phyloP scores from a whole-genome alignment of 2,888 invertebrate genomes.

The Podabrus alpinus region DNA sequence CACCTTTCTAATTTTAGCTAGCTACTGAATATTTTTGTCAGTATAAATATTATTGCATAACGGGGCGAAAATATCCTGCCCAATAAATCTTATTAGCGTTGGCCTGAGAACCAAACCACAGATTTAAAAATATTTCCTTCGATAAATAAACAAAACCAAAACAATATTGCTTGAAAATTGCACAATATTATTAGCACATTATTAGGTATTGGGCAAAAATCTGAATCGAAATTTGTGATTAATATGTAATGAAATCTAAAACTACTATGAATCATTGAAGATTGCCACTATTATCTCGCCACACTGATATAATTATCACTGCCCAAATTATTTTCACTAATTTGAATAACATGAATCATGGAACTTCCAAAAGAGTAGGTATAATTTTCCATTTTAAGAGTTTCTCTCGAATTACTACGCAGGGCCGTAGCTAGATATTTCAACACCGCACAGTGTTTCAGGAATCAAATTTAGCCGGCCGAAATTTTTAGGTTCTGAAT shows the following conservation, averaged over 20 bases:
- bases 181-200: too few relatives aligned
- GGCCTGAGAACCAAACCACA: neutral
- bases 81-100: neutral
- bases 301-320: neutral
- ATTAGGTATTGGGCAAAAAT: too few relatives aligned
- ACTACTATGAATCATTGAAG: neutral
- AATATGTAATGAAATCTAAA: neutral
- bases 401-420: neutral
- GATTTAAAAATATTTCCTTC: neutral
- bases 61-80: neutral
- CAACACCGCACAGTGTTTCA: too few relatives aligned
- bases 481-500: too few relatives aligned
- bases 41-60: neutral
- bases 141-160: neutral
- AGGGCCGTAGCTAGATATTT: neutral
- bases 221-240: neutral
- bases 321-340: neutral
- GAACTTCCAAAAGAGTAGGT: neutral
- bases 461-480: too few relatives aligned
- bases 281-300: neutral
- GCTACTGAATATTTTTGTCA: neutral
- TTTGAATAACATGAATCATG: neutral
- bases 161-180: neutral
- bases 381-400: too few relatives aligned
- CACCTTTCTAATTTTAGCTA: neutral